Conservation (phyloP, 2,888 invertebrate species). For the Sarcophaga carnaria region DNA sequence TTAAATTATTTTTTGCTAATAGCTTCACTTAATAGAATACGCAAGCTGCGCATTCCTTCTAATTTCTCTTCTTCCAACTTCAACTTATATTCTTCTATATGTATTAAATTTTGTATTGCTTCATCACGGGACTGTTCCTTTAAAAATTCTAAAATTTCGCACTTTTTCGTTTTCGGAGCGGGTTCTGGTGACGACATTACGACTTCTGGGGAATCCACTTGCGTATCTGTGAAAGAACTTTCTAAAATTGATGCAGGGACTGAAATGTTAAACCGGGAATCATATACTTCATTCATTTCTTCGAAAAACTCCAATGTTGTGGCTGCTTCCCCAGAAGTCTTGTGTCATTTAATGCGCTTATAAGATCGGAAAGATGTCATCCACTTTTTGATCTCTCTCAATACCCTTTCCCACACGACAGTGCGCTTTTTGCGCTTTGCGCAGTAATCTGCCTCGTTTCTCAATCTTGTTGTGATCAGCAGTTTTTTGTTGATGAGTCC, state of each 20-base stretch:
- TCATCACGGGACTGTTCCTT: background rate
- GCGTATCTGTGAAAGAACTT: background rate
- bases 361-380: slow-evolving; percentile 25
- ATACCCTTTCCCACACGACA: slow-evolving; percentile 23
- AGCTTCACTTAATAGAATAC: background rate
- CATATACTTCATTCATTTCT: slow-evolving; percentile 23
- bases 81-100: background rate
- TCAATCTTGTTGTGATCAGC: background rate
- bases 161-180: too few relatives aligned
- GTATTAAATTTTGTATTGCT: background rate
- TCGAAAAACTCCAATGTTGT: slow-evolving; percentile 19
- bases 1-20: background rate
- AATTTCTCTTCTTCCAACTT: background rate
- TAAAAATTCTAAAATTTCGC: too few relatives aligned
- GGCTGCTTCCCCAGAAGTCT: slow-evolving; percentile 36
- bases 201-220: background rate
- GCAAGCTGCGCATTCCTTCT: background rate
- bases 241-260: slow-evolving; percentile 5
- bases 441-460: slow-evolving; percentile 12
- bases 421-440: slow-evolving; percentile 19
- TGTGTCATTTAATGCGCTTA: slow-evolving; percentile 18
- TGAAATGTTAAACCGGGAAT: background rate
- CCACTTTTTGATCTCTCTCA: slow-evolving; percentile 35
- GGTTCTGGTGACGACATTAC: too few relatives aligned
- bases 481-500: slow-evolving; percentile 22